These are phyloP conservation scores for Erebia ligea DNA, from an alignment of 2,888 invertebrate genomes.

Conservation along the genomic window DNA sequence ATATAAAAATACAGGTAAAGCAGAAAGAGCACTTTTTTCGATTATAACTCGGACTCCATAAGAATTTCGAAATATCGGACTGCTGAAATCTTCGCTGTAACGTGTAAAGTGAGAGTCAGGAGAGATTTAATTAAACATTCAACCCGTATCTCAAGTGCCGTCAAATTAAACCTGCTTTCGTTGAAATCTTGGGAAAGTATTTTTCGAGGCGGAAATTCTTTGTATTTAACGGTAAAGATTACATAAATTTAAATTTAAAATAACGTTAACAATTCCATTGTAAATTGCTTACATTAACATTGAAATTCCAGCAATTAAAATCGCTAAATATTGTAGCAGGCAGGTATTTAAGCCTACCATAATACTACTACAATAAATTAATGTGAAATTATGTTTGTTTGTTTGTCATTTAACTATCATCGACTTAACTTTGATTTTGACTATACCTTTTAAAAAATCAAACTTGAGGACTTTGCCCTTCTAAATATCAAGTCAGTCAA, in stretches of 20 bases:
- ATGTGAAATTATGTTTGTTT: too few species aligned
- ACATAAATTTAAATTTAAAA: conserved; percentile 28
- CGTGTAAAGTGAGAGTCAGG: conserved; percentile 20
- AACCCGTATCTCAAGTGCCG: conserved; percentile 27
- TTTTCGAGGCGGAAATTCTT: conserved; percentile 32
- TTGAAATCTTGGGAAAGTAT: conserved; percentile 27
- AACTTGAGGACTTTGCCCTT: too few species aligned
- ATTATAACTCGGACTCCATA: neutral
- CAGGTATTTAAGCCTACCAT: neutral
- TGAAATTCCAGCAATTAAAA: conserved; percentile 1
- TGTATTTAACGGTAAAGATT: conserved; percentile 19
- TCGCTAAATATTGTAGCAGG: neutral
- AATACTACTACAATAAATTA: too few species aligned
- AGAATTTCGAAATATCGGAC: conserved; percentile 17
- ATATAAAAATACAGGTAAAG: neutral
- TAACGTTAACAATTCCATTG: conserved; percentile 7
- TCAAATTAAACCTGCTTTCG: conserved; percentile 28
- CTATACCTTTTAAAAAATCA: too few species aligned
- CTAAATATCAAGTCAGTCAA: too few species aligned
- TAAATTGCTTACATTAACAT: conserved; percentile 1
- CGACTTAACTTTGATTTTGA: too few species aligned
- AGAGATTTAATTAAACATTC: conserved; percentile 31
- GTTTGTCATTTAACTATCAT: too few species aligned
- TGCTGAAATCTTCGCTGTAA: conserved; percentile 1
- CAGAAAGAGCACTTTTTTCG: neutral